These are phyloP conservation scores for Somateria mollissima DNA, from an alignment of 2,797 vertebrate genomes.

Conservation along the genomic window DNA sequence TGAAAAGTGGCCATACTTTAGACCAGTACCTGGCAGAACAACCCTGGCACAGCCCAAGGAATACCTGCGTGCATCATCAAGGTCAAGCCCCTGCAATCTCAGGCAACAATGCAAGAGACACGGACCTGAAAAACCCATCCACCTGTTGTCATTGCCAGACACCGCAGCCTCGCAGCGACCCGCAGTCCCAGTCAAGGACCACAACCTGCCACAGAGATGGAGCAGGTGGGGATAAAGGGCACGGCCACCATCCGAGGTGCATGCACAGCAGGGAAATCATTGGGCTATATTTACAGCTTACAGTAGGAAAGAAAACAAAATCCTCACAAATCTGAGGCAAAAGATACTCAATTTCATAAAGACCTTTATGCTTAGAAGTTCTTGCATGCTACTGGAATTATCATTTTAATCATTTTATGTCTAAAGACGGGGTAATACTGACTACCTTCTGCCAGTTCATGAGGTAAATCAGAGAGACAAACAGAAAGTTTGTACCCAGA, in stretches of 20 bases:
- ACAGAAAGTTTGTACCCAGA: not conserved
- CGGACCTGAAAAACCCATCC: fast-evolving
- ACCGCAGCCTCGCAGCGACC: fast-evolving
- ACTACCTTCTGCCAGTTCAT: not conserved
- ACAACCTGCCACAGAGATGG: not conserved
- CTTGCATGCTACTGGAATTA: not conserved
- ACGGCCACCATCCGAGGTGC: fast-evolving
- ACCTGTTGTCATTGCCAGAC: fast-evolving
- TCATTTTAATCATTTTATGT: not conserved
- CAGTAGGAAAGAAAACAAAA: not conserved
- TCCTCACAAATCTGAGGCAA: not conserved
- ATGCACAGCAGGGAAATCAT: fast-evolving
- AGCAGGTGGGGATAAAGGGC: not conserved
- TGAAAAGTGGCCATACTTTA: not conserved
- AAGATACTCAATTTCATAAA: not conserved
- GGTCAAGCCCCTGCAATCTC: not conserved
- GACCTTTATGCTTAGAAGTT: not conserved
- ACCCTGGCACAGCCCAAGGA: not conserved
- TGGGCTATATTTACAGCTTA: not conserved
- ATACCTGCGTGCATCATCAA: not conserved
- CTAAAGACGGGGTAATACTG: not conserved
- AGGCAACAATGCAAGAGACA: fast-evolving
- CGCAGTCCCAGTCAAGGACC: fast-evolving
- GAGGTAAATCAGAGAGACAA: not conserved
- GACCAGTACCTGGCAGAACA: not conserved